phyloP scores from a whole-genome alignment of 2,113 vertebrate genomes.

The Dolichallabes microphthalmus region DNA sequence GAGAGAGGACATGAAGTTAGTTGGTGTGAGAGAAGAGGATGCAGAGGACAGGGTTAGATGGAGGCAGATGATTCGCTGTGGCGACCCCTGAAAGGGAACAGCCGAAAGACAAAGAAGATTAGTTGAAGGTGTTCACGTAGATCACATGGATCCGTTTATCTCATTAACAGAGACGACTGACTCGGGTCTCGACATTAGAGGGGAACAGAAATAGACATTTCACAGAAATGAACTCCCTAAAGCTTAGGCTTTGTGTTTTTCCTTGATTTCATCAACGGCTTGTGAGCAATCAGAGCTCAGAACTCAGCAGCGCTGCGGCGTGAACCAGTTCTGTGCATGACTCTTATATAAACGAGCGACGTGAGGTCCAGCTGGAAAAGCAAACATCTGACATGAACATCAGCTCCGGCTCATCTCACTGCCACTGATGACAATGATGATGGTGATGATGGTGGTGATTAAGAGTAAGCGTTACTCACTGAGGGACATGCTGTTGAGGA shows the following conservation, averaged over 20 bases:
- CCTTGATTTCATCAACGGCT: neutral
- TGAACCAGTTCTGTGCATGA: neutral
- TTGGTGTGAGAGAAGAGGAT: too few relatives aligned
- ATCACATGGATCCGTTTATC: neutral
- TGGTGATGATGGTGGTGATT: neutral
- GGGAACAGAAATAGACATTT: neutral
- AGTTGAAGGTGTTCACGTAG: neutral
- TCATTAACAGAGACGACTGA: neutral
- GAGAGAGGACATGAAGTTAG: too few relatives aligned
- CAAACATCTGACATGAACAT: neutral
- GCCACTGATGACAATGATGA: neutral
- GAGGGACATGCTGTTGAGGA: slow-evolving; percentile 81
- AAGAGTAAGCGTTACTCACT: slow-evolving; percentile 65
- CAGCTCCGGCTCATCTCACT: neutral
- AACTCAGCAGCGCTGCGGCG: neutral
- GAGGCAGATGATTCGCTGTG: too few relatives aligned
- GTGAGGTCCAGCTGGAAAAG: slow-evolving; percentile 17
- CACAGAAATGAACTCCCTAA: neutral
- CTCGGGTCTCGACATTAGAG: neutral
- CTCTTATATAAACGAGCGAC: neutral
- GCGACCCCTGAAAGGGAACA: too few relatives aligned
- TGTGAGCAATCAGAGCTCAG: neutral
- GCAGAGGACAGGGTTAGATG: too few relatives aligned
- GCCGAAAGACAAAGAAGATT: too few relatives aligned
- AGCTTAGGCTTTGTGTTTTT: neutral